Percentiles rank a stretch among this genome's conserved stretches.
Evolutionary conservation across 2,888 invertebrate species (phyloP).

Genomic region (Nephrotoma appendiculata): DNA sequence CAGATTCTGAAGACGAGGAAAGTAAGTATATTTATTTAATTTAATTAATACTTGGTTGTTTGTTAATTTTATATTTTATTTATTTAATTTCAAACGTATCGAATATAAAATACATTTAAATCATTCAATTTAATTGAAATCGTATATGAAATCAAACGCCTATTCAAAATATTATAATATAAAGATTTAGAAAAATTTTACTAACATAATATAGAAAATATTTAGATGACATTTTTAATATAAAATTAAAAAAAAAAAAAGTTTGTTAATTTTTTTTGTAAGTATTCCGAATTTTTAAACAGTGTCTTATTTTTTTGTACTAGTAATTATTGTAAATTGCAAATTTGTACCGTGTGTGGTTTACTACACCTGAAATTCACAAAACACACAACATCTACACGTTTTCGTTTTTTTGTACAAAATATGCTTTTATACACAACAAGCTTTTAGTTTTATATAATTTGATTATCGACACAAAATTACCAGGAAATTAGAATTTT

Average conservation of each 20-base stretch:
- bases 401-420: not conserved
- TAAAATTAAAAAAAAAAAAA: not conserved
- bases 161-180: not conserved
- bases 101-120: not conserved
- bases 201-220: not conserved
- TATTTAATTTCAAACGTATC: not conserved
- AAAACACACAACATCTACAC: not conserved
- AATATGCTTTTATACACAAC: not conserved
- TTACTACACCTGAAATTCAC: not conserved
- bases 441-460: not conserved
- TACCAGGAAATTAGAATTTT: not conserved
- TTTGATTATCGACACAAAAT: not conserved
- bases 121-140: not conserved
- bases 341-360: not conserved
- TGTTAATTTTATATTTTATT: not conserved
- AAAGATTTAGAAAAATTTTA: not conserved
- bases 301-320: not conserved
- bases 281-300: not conserved
- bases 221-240: not conserved
- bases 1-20: constrained; percentile 32
- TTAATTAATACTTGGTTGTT: not conserved
- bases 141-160: not conserved
- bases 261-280: not conserved
- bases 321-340: not conserved
- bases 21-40: constrained; percentile 16